These are phyloP conservation scores for Philereme vetulata DNA, from an alignment of 2,888 invertebrate species.

Conservation along the genomic window DNA sequence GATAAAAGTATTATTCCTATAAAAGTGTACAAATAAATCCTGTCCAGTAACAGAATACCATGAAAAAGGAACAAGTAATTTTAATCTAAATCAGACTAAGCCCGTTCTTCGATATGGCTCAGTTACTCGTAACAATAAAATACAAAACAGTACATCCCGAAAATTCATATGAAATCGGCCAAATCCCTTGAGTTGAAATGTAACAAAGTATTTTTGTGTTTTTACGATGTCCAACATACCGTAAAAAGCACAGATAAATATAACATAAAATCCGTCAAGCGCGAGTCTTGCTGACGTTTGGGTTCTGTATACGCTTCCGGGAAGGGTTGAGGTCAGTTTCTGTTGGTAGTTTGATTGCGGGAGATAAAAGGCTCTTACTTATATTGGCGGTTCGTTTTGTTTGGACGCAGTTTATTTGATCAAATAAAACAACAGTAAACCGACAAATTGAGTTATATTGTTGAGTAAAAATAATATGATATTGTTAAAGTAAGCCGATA, in stretches of 20 bases:
- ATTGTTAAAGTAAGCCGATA: no score
- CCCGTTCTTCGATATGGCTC: conserved; percentile 4
- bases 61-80: neutral
- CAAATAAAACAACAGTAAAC: neutral
- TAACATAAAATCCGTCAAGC: conserved; percentile 15
- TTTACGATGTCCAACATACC: conserved; percentile 36
- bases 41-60: neutral
- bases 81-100: neutral
- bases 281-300: conserved; percentile 5
- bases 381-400: conserved; percentile 1
- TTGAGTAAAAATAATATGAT: no score
- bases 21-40: no score
- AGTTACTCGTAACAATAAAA: conserved; percentile 15
- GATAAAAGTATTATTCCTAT: no score
- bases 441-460: no score
- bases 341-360: conserved; percentile 9
- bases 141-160: conserved; percentile 9
- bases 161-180: conserved; percentile 27
- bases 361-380: conserved; percentile 5
- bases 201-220: conserved; percentile 35
- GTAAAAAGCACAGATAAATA: conserved; percentile 32
- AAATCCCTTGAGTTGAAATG: conserved; percentile 25
- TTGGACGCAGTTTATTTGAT: neutral
- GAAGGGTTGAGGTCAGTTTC: conserved; percentile 2
- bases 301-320: conserved; percentile 18